These are phyloP conservation scores for Hemichromis elongatus DNA, from an alignment of 2,113 vertebrate species.

Conservation along the genomic window DNA sequence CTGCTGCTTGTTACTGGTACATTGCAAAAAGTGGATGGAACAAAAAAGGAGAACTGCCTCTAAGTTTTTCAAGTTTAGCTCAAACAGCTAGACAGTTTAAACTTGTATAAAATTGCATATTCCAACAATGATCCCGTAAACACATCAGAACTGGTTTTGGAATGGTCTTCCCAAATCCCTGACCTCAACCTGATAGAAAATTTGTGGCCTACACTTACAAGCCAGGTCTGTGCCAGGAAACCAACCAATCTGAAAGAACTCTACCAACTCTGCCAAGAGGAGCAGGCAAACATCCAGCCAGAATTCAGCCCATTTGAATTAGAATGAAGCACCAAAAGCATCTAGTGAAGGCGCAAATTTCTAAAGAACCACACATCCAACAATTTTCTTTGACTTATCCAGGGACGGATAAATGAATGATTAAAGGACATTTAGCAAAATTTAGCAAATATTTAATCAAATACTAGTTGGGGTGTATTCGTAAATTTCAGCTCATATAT, in stretches of 20 bases:
- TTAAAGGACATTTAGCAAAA: background rate
- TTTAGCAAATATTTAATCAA: background rate
- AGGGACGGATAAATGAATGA: fast-evolving
- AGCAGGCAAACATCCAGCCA: background rate
- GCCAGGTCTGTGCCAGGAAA: background rate
- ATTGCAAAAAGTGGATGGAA: background rate
- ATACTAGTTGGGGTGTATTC: background rate
- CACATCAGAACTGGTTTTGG: background rate
- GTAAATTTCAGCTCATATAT: background rate
- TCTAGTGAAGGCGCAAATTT: background rate
- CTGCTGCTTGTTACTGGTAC: background rate
- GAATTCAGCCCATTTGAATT: background rate
- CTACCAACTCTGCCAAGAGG: background rate
- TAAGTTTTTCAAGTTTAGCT: fast-evolving
- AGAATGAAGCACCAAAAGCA: background rate
- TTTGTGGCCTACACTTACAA: background rate
- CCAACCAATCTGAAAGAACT: background rate
- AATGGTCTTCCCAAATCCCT: background rate
- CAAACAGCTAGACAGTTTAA: background rate
- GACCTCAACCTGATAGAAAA: background rate
- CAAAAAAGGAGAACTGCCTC: background rate
- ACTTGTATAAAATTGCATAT: background rate
- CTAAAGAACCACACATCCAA: background rate
- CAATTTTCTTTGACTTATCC: background rate
- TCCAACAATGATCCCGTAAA: background rate